Conservation (phyloP, 2,888 invertebrate genomes). For the Glyphotaelius pellucidus region DNA sequence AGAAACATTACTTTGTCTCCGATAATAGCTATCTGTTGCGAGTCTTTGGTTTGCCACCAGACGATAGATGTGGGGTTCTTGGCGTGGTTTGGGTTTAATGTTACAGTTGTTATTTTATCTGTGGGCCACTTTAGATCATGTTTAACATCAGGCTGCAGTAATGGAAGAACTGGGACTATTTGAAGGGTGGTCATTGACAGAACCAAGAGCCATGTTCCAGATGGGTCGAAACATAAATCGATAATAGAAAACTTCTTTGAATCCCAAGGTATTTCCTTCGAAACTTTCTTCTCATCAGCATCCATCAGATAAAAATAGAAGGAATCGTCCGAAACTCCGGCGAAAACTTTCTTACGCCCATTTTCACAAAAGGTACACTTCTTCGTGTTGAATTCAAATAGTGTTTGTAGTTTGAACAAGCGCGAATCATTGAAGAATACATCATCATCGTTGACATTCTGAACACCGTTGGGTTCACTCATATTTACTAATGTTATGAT, state of each 20-base stretch:
- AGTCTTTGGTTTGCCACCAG: slow-evolving; percentile 88
- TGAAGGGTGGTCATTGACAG: slow-evolving; percentile 77
- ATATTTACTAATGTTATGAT: slow-evolving; percentile 29
- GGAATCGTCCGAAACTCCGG: slow-evolving; percentile 74
- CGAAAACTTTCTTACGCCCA: slow-evolving; percentile 74
- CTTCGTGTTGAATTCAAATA: slow-evolving; percentile 71
- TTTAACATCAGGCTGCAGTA: slow-evolving; percentile 73
- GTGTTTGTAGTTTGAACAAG: slow-evolving; percentile 75
- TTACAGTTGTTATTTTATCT: slow-evolving; percentile 75
- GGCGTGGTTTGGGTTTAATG: slow-evolving; percentile 70
- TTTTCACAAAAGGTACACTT: slow-evolving; percentile 75
- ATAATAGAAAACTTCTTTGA: slow-evolving; percentile 78
- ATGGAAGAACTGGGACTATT: slow-evolving; percentile 75
- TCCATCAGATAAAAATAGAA: slow-evolving; percentile 73
- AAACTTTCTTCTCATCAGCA: slow-evolving; percentile 69
- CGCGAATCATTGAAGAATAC: slow-evolving; percentile 69
- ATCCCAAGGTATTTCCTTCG: slow-evolving; percentile 72
- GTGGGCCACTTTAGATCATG: slow-evolving; percentile 76
- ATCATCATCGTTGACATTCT: slow-evolving; percentile 37
- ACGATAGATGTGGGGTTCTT: slow-evolving; percentile 80
- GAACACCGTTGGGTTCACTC: slow-evolving; percentile 23
- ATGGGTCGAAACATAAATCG: slow-evolving; percentile 90
- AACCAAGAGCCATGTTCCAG: slow-evolving; percentile 86
- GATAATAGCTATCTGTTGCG: slow-evolving; percentile 83
- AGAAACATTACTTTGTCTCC: slow-evolving; percentile 80